Conservation (phyloP, 2,888 invertebrate species). For the Drosophila helvetica region DNA sequence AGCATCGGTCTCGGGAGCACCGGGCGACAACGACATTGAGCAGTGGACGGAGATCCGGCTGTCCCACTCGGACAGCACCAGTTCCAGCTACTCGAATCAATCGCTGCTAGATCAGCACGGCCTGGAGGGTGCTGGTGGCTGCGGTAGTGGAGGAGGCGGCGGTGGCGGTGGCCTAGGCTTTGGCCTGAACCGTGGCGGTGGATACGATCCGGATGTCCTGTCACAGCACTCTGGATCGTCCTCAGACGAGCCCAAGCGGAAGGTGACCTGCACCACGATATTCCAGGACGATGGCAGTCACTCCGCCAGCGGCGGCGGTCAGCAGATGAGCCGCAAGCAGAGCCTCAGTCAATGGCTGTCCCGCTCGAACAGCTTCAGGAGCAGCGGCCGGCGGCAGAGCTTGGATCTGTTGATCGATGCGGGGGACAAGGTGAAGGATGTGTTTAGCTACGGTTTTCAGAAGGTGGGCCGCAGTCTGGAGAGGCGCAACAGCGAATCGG, state of each 20-base stretch:
- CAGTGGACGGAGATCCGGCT: conserved; percentile 84
- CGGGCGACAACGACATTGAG: conserved; percentile 82
- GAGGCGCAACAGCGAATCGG: conserved; percentile 89
- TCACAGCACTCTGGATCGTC: conserved; percentile 81
- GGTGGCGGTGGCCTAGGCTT: conserved; percentile 35
- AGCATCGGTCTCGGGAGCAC: conserved; percentile 38
- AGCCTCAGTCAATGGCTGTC: conserved; percentile 82
- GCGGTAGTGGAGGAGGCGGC: conserved; percentile 33
- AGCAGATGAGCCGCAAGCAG: conserved; percentile 82
- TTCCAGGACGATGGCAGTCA: conserved; percentile 77
- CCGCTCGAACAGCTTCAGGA: conserved; percentile 82
- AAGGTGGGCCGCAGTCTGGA: conserved; percentile 88
- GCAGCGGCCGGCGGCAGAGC: conserved; percentile 87
- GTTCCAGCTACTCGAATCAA: conserved; percentile 83
- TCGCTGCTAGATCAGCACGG: conserved; percentile 81
- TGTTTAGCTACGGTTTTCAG: conserved; percentile 91
- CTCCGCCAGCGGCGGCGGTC: conserved; percentile 63
- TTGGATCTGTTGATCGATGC: conserved; percentile 91
- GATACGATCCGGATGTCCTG: conserved; percentile 73
- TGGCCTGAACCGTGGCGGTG: conserved; percentile 51
- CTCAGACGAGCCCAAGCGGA: conserved; percentile 82
- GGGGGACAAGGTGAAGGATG: conserved; percentile 92
- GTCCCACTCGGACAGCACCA: conserved; percentile 83
- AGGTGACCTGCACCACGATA: conserved; percentile 83
- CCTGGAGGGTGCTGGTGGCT: conserved; percentile 51